These are phyloP conservation scores for Mus spretus DNA, from an alignment of 2,797 vertebrate species.

Conservation along the genomic window DNA sequence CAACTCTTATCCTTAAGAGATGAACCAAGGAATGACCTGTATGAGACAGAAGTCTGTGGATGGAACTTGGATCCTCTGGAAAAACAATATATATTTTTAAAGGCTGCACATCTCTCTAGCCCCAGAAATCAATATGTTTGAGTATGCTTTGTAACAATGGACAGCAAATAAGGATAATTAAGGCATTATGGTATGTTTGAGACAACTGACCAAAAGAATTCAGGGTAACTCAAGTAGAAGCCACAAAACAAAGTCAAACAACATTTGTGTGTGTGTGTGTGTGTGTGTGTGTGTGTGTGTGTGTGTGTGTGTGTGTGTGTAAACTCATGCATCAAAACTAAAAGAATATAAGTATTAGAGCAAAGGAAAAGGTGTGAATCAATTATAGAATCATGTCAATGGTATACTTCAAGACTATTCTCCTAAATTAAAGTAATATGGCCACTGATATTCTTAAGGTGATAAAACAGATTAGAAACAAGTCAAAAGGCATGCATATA, in stretches of 20 bases:
- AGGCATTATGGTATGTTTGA: neutral
- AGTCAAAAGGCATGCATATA: neutral
- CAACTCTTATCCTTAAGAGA: neutral
- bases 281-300: too few species aligned
- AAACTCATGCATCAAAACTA: neutral
- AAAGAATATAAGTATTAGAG: constrained; percentile 16
- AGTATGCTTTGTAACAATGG: neutral
- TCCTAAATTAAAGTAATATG: constrained; percentile 35
- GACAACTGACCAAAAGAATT: neutral
- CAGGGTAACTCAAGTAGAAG: neutral
- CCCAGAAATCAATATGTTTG: neutral
- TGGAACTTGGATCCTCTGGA: neutral
- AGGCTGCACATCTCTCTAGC: neutral
- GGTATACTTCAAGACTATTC: constrained; percentile 5
- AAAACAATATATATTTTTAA: neutral
- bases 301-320: neutral
- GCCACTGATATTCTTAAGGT: neutral
- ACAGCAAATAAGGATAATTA: neutral
- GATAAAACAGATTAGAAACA: neutral
- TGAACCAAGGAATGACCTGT: neutral
- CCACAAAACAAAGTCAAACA: neutral
- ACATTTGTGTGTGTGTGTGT: neutral
- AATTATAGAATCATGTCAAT: neutral
- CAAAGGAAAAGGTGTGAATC: neutral
- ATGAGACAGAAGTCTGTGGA: neutral